These are phyloP conservation scores for Drosophila sordidula DNA, from an alignment of 2,888 invertebrate genomes.

Conservation along the genomic window DNA sequence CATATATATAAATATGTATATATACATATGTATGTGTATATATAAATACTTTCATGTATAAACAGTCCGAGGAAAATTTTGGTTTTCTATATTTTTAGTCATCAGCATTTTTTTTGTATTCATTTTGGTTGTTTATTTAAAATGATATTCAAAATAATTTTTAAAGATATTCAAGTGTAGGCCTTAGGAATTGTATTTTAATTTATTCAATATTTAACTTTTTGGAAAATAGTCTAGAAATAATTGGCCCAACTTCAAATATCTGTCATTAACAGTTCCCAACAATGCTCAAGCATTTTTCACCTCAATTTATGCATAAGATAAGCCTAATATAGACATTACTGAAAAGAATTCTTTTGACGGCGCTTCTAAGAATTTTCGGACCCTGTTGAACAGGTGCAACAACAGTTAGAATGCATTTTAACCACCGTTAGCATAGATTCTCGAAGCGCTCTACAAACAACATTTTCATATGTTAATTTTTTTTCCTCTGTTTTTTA, in stretches of 20 bases:
- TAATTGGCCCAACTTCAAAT: neutral
- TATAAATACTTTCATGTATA: slow-evolving; percentile 32
- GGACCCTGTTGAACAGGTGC: slow-evolving; percentile 34
- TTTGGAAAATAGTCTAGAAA: neutral
- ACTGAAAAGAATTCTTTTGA: slow-evolving; percentile 3
- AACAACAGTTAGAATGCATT: slow-evolving; percentile 66
- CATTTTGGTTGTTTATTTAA: neutral
- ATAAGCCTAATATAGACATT: slow-evolving; percentile 6
- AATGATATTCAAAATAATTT: too few species aligned
- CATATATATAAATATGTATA: slow-evolving; percentile 11
- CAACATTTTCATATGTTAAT: slow-evolving; percentile 50
- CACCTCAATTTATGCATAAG: neutral
- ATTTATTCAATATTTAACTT: too few species aligned
- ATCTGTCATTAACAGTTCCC: slow-evolving; percentile 8
- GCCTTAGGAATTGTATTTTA: too few species aligned
- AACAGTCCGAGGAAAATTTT: slow-evolving; percentile 18
- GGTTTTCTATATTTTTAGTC: slow-evolving; percentile 39
- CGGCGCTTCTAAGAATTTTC: slow-evolving; percentile 35
- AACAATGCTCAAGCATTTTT: neutral
- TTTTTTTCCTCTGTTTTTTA: slow-evolving; percentile 24
- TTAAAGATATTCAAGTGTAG: too few species aligned
- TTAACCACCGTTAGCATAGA: slow-evolving; percentile 52
- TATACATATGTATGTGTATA: neutral
- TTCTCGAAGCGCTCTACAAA: slow-evolving; percentile 31
- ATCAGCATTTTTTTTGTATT: neutral